Evolutionary conservation across 2,113 vertebrate species (phyloP).

Genomic region (Eudorcas thomsonii): DNA sequence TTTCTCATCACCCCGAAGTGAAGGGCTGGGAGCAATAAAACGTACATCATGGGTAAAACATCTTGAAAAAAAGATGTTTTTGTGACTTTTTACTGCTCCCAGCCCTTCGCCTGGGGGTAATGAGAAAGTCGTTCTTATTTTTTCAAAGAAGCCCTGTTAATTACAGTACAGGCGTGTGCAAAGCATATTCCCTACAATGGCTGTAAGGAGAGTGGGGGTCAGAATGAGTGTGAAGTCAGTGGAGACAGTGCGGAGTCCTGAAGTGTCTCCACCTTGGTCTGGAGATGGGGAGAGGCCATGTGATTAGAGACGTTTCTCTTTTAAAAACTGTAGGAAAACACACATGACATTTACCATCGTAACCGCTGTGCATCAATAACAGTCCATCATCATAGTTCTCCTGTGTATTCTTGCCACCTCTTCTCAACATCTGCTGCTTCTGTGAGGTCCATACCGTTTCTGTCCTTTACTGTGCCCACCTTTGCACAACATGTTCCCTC

Average conservation of each 20-base stretch:
- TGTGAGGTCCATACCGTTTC: accelerated
- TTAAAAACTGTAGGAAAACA: not conserved
- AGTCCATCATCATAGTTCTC: not conserved
- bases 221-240: accelerated
- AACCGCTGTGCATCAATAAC: not conserved
- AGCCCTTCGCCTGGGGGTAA: not conserved
- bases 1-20: too few species aligned
- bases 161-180: not conserved
- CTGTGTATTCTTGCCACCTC: not conserved
- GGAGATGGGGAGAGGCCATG: not conserved
- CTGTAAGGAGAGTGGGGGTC: not conserved
- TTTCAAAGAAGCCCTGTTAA: not conserved
- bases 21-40: not conserved
- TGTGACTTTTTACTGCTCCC: not conserved
- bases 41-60: not conserved
- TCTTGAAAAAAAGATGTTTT: not conserved
- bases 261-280: not conserved
- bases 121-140: not conserved
- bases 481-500: not conserved
- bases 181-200: not conserved
- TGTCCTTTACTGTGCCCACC: not conserved
- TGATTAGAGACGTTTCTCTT: not conserved
- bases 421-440: not conserved
- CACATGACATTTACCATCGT: not conserved
- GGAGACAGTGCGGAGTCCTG: not conserved